A percentile compares a stretch with the other conserved stretches of the same genome.
Evolutionary conservation across 2,797 vertebrate genomes (phyloP).

Genomic region (Champsocephalus esox): DNA sequence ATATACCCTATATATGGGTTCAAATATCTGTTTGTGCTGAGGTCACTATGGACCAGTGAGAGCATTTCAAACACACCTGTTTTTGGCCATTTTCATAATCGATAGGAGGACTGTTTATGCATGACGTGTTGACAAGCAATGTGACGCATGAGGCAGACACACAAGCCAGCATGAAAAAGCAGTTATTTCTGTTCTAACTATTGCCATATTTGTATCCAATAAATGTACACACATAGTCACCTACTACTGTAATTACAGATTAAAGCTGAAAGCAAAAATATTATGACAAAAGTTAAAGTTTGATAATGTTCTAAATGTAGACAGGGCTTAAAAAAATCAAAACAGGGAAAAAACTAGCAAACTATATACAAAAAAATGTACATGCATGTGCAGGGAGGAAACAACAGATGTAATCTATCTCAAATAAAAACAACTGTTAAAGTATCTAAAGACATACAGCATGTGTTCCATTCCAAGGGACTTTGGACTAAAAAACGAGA

Average conservation of each 20-base stretch:
- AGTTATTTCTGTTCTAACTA: not conserved
- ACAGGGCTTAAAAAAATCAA: not conserved
- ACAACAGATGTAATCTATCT: not conserved
- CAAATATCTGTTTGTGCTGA: slow-evolving; percentile 37
- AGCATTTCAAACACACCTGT: slow-evolving; percentile 11
- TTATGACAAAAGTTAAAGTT: not conserved
- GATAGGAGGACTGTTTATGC: slow-evolving; percentile 27
- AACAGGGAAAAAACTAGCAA: not conserved
- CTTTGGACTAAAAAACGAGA: not conserved
- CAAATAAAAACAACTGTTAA: not conserved
- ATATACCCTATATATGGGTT: slow-evolving; percentile 23
- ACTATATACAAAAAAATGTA: not conserved
- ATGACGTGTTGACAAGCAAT: slow-evolving; percentile 34
- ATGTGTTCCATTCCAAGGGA: not conserved
- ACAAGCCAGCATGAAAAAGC: not conserved
- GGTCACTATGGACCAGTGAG: slow-evolving; percentile 19
- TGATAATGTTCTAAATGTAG: not conserved
- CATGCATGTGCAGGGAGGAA: not conserved
- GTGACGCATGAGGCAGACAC: slow-evolving; percentile 37
- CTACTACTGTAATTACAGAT: not conserved
- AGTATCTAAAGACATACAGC: not conserved
- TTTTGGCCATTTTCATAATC: slow-evolving; percentile 42
- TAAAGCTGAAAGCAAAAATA: not conserved
- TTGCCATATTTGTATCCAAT: not conserved
- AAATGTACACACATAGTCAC: not conserved